Base-by-base conservation (phyloP, 2,113 vertebrate genomes). In the Irena cyanogastra region DNA sequence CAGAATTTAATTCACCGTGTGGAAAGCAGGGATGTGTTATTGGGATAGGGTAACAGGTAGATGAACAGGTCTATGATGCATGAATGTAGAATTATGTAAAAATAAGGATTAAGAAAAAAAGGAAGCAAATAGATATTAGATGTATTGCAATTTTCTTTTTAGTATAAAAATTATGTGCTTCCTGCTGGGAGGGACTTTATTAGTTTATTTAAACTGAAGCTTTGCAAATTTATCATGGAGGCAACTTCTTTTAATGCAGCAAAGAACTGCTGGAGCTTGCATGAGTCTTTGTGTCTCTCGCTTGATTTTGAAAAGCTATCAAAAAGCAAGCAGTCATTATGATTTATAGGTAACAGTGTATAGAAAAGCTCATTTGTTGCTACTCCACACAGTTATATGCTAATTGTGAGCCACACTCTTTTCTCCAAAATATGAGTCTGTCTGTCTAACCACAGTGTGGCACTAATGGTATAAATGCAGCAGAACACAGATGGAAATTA, bases 361-460 rank as follows among this genome's bases (percentile, higher is more conserved):
- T 19, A 78, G 76, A 89, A 92, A 92, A 86, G 22, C 69, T 41
- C 3, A 33, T 90, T 93, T 88, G 65, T 78, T 92, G 63, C 56
- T 83, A 4, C 26, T 88, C 31, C 44, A 80, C 41, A 22, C 22
- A 60, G 76, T 66, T 88, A 81, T 66, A 86, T 60, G 59, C 26
- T 70, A 86, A 90, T 81, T 92, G 87, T 86, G 60, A 93, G 79
- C 35, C 54, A 37, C 20, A 10, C 52, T 72, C 84, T 71, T 77
- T 89, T 59, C 59, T 85, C 49, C 65, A 79, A 88, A 88, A 59
- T 90, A 64, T 6, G 31, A 94, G 78, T 44, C 89, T 91, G 84
- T 88, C 89, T 87, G 59, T 87, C 84, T 93, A 96, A 92, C 94
- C 92, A 95, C 93, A 96, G 94, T 96, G 95, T 96, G 96, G 94